phyloP scores from a whole-genome alignment of 2,113 vertebrate species.

The Candoia aspera region DNA sequence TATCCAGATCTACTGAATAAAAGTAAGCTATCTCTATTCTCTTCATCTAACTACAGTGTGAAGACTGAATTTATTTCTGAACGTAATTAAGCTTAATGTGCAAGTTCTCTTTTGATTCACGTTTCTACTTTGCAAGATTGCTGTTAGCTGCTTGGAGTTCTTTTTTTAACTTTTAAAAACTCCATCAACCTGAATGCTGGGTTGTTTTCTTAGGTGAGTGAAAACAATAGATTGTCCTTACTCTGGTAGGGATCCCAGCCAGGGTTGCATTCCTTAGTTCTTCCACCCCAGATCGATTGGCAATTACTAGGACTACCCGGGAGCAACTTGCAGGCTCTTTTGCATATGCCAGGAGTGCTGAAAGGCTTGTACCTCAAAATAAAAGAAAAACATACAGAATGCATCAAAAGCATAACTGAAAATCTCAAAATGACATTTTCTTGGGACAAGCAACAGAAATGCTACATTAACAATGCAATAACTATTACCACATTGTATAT shows the following conservation, averaged over 20 bases:
- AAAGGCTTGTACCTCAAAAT: slow-evolving; percentile 79
- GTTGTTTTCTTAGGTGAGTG: neutral
- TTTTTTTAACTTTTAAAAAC: too few species aligned
- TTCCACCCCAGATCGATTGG: slow-evolving; percentile 79
- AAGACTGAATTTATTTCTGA: too few species aligned
- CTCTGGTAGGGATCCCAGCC: slow-evolving; percentile 86
- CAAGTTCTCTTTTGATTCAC: too few species aligned
- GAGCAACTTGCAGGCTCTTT: slow-evolving; percentile 77
- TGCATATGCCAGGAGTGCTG: slow-evolving; percentile 78
- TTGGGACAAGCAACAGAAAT: neutral
- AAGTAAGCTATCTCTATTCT: too few species aligned
- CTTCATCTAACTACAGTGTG: too few species aligned
- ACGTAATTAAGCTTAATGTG: too few species aligned
- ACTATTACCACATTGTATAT: neutral
- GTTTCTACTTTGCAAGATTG: too few species aligned
- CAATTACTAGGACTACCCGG: slow-evolving; percentile 84
- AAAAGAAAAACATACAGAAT: slow-evolving; percentile 12
- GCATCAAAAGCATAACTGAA: neutral
- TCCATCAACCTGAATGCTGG: neutral
- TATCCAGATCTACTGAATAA: too few species aligned
- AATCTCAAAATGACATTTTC: neutral
- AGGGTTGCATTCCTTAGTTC: slow-evolving; percentile 83
- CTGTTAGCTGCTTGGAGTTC: too few species aligned
- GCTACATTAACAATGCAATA: neutral
- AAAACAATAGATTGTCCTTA: slow-evolving; percentile 53